Evolutionary conservation across 1,140 invertebrate genomes (phyloP).

Genomic region (Brachionus koreanus): DNA sequence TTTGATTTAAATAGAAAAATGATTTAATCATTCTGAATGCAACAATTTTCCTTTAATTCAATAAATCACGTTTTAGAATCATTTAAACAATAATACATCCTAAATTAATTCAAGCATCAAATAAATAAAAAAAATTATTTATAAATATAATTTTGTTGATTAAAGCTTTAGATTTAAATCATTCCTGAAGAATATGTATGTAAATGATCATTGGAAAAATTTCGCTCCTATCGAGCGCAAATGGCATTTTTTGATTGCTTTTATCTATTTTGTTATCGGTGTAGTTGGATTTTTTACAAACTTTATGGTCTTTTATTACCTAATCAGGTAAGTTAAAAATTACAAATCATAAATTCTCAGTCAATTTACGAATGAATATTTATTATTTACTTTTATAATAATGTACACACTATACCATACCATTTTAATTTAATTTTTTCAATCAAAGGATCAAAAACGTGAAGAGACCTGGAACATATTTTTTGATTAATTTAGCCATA

Average conservation of each 20-base stretch:
- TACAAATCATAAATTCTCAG: background rate
- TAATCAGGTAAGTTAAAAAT: background rate
- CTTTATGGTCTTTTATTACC: constrained; percentile 24
- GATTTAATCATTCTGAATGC: background rate
- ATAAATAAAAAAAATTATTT: background rate
- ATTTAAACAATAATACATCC: background rate
- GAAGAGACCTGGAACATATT: constrained; percentile 19
- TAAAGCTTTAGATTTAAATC: background rate
- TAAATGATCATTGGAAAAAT: constrained; percentile 26
- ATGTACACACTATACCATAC: too few relatives aligned
- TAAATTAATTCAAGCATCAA: background rate
- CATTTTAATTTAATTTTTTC: too few relatives aligned
- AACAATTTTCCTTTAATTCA: background rate
- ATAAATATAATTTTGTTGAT: background rate
- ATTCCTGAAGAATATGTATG: constrained; percentile 3
- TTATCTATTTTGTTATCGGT: constrained; percentile 8
- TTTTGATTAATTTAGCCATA: constrained; percentile 31
- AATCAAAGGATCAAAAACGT: constrained; percentile 15
- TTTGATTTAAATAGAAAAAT: background rate
- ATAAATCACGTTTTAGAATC: background rate
- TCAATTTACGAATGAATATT: too few relatives aligned
- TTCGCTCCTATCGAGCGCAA: constrained; percentile 10
- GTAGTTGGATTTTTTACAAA: constrained; percentile 13
- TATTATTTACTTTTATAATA: too few relatives aligned
- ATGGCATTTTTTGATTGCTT: constrained; percentile 28